Conservation (phyloP, 2,888 invertebrate species). For the Philereme transversata region DNA sequence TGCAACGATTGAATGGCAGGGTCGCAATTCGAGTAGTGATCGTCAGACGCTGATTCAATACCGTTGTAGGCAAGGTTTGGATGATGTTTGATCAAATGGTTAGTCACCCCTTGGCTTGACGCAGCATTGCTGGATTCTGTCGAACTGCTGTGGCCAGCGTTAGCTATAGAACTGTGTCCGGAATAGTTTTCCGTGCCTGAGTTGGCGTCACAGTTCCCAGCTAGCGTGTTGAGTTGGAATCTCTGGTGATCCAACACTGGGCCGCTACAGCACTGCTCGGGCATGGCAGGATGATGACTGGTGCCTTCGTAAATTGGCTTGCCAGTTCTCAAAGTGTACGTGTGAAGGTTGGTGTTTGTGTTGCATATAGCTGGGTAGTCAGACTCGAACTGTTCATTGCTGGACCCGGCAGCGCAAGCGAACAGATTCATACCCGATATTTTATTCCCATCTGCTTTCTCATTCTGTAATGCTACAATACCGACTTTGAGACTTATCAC, state of each 20-base stretch:
- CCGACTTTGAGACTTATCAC: conserved; percentile 90
- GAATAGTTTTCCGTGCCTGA: conserved; percentile 86
- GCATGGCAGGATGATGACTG: conserved; percentile 70
- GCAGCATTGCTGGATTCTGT: conserved; percentile 81
- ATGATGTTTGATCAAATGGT: conserved; percentile 80
- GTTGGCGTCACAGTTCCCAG: conserved; percentile 84
- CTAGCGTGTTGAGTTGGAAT: conserved; percentile 81
- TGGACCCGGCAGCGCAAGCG: conserved; percentile 92
- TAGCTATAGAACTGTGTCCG: conserved; percentile 84
- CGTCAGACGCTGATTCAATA: conserved; percentile 78
- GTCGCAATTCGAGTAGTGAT: conserved; percentile 81
- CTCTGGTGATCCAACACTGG: conserved; percentile 74
- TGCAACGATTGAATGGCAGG: conserved; percentile 79
- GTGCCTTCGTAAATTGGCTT: conserved; percentile 89
- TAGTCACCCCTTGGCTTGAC: conserved; percentile 79
- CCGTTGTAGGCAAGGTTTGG: conserved; percentile 77
- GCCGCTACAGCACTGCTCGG: conserved; percentile 73
- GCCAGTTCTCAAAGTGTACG: conserved; percentile 91
- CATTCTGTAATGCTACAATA: conserved; percentile 86
- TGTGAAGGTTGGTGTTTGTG: conserved; percentile 93
- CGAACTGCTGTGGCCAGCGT: conserved; percentile 80
- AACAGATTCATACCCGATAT: conserved; percentile 91
- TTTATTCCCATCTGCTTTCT: conserved; percentile 87
- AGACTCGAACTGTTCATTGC: conserved; percentile 92
- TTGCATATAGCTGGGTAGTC: conserved; percentile 94